A percentile compares a stretch with the other conserved stretches of the same genome.
Evolutionary conservation across 2,888 invertebrate species (phyloP).

Genomic region (Diaprepes abbreviatus): DNA sequence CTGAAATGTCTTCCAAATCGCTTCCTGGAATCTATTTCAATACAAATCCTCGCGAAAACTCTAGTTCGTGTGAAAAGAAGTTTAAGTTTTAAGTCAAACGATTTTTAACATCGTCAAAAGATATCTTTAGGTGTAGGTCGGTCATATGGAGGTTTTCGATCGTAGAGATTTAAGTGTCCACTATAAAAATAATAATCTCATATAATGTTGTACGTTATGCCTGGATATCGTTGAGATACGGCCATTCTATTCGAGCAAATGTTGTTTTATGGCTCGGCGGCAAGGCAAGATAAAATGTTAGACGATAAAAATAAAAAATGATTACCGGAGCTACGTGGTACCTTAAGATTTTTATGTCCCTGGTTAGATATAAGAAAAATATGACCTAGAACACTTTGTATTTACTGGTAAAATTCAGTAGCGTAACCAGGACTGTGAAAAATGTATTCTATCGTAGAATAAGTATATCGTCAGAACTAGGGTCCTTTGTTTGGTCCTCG

Average conservation of each 20-base stretch:
- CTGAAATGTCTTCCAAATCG: no score
- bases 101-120: neutral
- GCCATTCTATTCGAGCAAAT: conserved; percentile 20
- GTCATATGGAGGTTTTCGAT: conserved; percentile 3
- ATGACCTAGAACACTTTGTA: neutral
- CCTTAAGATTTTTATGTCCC: neutral
- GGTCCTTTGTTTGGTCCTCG: no score
- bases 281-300: conserved; percentile 10
- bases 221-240: conserved; percentile 19
- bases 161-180: conserved; percentile 20
- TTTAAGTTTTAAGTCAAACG: no score
- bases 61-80: no score
- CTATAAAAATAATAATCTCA: conserved; percentile 33
- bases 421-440: no score
- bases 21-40: no score
- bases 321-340: neutral
- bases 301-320: conserved; percentile 2
- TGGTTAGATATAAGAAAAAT: conserved; percentile 4
- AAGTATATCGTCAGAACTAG: no score
- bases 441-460: no score
- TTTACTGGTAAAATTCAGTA: neutral
- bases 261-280: conserved; percentile 25
- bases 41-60: no score
- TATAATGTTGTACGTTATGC: conserved; percentile 26
- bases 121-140: neutral